A percentile compares a stretch with the other conserved stretches of the same genome.
phyloP scores from a whole-genome alignment of 2,888 invertebrate species.

The Nymphalis polychloros region DNA sequence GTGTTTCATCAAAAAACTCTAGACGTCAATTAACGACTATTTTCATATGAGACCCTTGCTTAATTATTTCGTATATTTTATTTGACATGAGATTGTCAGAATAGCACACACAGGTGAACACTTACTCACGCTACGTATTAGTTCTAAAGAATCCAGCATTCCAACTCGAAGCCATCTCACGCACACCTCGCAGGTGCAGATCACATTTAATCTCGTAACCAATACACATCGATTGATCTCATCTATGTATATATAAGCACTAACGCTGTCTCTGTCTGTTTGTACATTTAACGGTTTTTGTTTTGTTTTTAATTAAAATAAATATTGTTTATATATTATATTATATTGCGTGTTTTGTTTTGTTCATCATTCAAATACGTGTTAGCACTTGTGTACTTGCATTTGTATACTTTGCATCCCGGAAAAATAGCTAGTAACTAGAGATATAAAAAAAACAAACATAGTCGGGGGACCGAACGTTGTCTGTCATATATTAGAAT shows the following conservation, averaged over 20 bases:
- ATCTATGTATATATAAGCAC: neutral
- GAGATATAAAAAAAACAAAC: neutral
- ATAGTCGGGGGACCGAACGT: neutral
- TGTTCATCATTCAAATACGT: too few relatives aligned
- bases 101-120: constrained; percentile 10
- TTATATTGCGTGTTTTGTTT: too few relatives aligned
- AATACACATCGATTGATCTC: constrained; percentile 8
- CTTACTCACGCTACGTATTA: constrained; percentile 8
- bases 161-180: constrained; percentile 29
- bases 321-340: too few relatives aligned
- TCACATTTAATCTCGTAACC: constrained; percentile 9
- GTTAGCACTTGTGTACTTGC: too few relatives aligned
- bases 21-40: neutral
- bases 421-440: too few relatives aligned
- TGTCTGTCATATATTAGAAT: neutral
- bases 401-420: too few relatives aligned
- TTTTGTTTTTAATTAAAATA: too few relatives aligned
- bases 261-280: neutral
- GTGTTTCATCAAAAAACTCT: too few relatives aligned
- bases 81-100: neutral
- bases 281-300: neutral
- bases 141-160: constrained; percentile 24
- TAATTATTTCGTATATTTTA: neutral
- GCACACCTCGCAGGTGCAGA: constrained; percentile 26
- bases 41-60: neutral